Evolutionary conservation across 2,888 invertebrate species (phyloP).

Genomic region (Sceliomorpha sp.): DNA sequence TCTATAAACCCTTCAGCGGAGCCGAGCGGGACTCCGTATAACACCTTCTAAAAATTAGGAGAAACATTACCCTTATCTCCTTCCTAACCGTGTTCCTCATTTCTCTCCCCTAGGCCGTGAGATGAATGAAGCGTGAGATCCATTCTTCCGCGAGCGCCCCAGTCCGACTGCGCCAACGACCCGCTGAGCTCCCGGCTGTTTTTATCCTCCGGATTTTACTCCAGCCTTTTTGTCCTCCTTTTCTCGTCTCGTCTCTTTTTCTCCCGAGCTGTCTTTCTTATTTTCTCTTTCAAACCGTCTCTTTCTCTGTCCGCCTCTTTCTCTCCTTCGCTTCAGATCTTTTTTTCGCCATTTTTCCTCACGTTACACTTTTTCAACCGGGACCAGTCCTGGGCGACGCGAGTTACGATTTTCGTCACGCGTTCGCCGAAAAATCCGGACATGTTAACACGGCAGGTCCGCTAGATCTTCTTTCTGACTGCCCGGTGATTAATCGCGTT

Average conservation of each 20-base stretch:
- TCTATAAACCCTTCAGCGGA: conserved; percentile 70
- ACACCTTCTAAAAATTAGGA: conserved; percentile 69
- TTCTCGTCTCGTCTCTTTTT: conserved; percentile 3
- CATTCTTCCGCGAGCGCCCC: conserved; percentile 14
- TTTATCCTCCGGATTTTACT: conserved; percentile 33
- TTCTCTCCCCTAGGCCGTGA: conserved; percentile 41
- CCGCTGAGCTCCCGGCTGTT: conserved; percentile 13
- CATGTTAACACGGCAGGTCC: too few species aligned
- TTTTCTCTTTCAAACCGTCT: conserved; percentile 5
- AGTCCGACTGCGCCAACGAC: conserved; percentile 28
- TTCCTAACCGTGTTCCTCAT: conserved; percentile 29
- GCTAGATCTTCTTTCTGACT: too few species aligned
- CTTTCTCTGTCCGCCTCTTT: conserved; percentile 20
- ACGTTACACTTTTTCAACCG: too few species aligned
- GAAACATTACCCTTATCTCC: conserved; percentile 66
- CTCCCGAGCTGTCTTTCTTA: conserved; percentile 14
- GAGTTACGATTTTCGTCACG: conserved; percentile 46
- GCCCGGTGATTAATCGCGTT: too few species aligned
- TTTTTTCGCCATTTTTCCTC: conserved; percentile 13
- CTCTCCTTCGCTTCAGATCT: conserved; percentile 1
- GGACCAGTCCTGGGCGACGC: not conserved
- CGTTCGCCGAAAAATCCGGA: conserved; percentile 18
- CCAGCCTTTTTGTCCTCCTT: conserved; percentile 15
- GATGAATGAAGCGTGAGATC: conserved; percentile 51
- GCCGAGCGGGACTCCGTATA: conserved; percentile 27